phyloP scores from a whole-genome alignment of 2,797 vertebrate genomes.

The Oryzias dopingdopingensis region DNA sequence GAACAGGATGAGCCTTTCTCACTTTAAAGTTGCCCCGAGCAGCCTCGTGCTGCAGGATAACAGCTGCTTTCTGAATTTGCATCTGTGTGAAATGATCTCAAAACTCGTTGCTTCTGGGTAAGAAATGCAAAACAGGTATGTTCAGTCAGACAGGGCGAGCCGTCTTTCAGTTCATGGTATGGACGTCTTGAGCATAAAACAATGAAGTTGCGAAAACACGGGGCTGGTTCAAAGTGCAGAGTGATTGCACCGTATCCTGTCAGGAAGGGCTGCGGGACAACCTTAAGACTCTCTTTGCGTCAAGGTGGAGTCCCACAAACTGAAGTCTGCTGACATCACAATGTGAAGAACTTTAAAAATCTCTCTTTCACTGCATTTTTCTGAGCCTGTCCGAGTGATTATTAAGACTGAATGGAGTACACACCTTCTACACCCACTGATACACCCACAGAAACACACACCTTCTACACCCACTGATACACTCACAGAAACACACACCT shows the following conservation, averaged over 20 bases:
- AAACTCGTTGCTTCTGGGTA: constrained; percentile 16
- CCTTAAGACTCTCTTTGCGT: constrained; percentile 2
- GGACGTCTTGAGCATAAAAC: constrained; percentile 27
- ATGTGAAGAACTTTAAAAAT: too few relatives aligned
- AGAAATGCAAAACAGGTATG: constrained; percentile 26
- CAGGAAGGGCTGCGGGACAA: constrained; percentile 48
- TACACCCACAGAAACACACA: constrained; percentile 5
- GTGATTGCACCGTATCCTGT: constrained; percentile 46
- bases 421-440: constrained; percentile 22
- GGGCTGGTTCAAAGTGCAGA: constrained; percentile 21
- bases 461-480: constrained; percentile 8
- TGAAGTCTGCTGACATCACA: too few relatives aligned
- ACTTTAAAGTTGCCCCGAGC: not conserved
- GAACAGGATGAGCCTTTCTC: too few relatives aligned
- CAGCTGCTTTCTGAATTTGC: too few relatives aligned
- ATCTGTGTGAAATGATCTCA: not conserved
- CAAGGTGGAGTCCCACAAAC: not conserved
- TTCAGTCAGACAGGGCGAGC: constrained; percentile 24
- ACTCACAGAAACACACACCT: constrained; percentile 12
- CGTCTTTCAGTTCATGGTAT: constrained; percentile 24
- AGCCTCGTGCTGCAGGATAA: not conserved
- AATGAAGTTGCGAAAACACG: constrained; percentile 45
- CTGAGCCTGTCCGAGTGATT: constrained; percentile 1
- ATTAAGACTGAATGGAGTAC: constrained; percentile 12
- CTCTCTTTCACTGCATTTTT: not conserved